Percentiles rank a stretch among this genome's conserved stretches.
Conservation (phyloP, 2,797 vertebrate species). For the Falco novaeseelandiae region DNA sequence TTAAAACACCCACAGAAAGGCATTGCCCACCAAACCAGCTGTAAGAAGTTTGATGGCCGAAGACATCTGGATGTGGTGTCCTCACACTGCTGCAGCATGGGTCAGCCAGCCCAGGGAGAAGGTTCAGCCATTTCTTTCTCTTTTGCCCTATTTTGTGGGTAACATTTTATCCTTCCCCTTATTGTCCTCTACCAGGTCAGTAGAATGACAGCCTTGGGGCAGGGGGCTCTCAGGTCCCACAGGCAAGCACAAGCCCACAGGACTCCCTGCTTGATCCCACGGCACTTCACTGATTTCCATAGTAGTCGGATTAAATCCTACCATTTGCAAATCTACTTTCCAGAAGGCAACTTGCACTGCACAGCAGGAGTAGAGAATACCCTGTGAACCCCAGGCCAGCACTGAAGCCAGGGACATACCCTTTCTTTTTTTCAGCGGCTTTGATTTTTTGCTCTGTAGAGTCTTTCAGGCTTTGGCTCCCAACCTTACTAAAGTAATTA, state of each 20-base stretch:
- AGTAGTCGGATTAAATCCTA: background rate
- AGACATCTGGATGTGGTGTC: background rate
- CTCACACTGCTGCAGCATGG: rapidly evolving
- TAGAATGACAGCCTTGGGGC: background rate
- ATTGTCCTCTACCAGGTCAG: background rate
- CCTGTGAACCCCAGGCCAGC: background rate
- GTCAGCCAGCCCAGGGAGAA: background rate
- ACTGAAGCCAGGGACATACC: background rate
- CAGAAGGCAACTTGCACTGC: background rate
- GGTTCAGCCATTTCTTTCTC: background rate
- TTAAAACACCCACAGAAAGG: background rate
- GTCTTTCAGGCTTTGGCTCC: conserved; percentile 4
- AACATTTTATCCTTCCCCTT: background rate
- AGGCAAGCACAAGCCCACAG: background rate
- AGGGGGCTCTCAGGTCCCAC: background rate
- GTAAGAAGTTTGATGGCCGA: background rate
- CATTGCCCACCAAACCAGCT: background rate
- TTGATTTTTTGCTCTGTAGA: background rate
- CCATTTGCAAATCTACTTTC: background rate
- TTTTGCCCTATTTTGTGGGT: background rate
- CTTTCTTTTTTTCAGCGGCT: background rate
- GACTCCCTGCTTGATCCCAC: background rate
- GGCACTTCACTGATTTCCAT: background rate
- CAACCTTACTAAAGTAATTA: background rate
- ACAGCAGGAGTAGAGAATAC: background rate